Base-by-base conservation (phyloP, 2,888 invertebrate species). In the Sphaerophoria rueppellii region DNA sequence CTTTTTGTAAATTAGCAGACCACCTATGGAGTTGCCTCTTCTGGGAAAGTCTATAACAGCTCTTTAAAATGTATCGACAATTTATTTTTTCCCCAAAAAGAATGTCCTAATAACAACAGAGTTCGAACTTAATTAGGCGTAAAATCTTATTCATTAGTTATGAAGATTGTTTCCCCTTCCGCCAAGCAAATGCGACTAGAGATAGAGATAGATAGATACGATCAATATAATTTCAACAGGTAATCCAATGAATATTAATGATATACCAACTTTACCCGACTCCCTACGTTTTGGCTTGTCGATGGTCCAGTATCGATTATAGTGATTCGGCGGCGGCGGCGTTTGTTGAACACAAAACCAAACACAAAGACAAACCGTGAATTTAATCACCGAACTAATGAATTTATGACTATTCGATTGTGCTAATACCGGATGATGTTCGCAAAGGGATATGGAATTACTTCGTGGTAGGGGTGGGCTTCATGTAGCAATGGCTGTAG, bases 191-290 rank as follows among this genome's bases (percentile, higher is more conserved):
- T 40, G 11, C 24, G 50, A 52, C 35, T 40, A 54, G 40, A 54
- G 54, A 67, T 67, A 54, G 2, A 37, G 16, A 40, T 3, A 2
- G 32, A 46, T 50, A 65, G 48, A 50, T 65, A 65, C 16, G 50
- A 50, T 54, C 70, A 3, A 77, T 43, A 52, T 35, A 48, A 57
- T 40, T 75, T 79, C 83, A 79, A 83, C 79, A 79, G 83, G 83
- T 83, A 75, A 75, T 83, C 69, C 63, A 75, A 83, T 83, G 83
- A 83, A 83, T 83, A 79, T 83, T 83, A 83, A 83, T 83, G 83
- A 76, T 50, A 34, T 16, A 5, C 52, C 52, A 24, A 24, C 24
- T 24, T 2, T 24, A 24, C 24, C 24, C 24, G 24, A 2, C 24
- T 12, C 6, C n/a, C 7, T 4, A 4, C 9, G 6, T 16, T 16